Evolutionary conservation across 2,113 vertebrate genomes (phyloP).

Genomic region (Drymodes brunneopygia): DNA sequence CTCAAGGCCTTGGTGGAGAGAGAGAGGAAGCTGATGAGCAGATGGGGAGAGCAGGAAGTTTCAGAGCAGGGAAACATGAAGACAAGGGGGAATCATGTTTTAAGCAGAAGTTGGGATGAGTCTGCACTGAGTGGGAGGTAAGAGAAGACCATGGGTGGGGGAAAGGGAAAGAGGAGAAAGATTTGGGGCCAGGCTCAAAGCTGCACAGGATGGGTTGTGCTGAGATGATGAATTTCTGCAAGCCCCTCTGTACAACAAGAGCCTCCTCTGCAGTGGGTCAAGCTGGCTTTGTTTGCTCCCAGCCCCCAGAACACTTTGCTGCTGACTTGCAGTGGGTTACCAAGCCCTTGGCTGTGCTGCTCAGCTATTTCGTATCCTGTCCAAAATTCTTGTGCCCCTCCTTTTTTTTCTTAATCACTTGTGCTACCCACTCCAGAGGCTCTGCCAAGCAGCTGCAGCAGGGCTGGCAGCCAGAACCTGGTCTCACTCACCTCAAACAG

Average conservation of each 20-base stretch:
- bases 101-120: background rate
- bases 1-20: background rate
- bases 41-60: background rate
- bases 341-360: background rate
- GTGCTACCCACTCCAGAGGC: background rate
- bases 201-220: background rate
- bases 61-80: background rate
- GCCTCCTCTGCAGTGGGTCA: background rate
- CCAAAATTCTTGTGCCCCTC: constrained; percentile 8
- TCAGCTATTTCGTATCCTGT: background rate
- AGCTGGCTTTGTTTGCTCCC: background rate
- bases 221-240: background rate
- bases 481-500: background rate
- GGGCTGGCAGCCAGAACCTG: background rate
- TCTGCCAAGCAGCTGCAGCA: constrained; percentile 16
- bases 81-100: background rate
- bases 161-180: background rate
- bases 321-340: background rate
- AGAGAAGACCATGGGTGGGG: background rate
- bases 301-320: background rate
- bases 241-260: background rate
- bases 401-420: background rate
- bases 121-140: background rate
- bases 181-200: background rate
- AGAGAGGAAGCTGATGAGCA: background rate